Evolutionary conservation across 2,888 invertebrate species (phyloP).

Genomic region (Kryphioiulus occultus): DNA sequence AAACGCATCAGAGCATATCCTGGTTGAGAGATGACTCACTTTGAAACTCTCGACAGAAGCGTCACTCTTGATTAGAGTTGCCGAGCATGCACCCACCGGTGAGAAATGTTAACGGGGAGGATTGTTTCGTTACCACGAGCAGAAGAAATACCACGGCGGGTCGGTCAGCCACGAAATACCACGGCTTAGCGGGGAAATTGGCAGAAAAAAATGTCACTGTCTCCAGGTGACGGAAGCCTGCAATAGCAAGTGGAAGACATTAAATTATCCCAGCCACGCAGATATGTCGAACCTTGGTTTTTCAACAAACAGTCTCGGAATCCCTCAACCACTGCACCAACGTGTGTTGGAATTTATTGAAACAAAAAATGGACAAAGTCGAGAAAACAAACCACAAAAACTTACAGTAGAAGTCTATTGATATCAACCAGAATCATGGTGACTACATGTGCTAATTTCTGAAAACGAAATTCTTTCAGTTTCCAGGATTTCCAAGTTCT

Average conservation of each 20-base stretch:
- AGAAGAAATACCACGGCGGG: neutral
- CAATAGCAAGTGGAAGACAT: neutral
- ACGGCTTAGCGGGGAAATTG: neutral
- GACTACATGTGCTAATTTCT: no score
- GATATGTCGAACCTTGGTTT: neutral
- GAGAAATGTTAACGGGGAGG: constrained; percentile 1
- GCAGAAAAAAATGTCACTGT: neutral
- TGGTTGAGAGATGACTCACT: constrained; percentile 25
- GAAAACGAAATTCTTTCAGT: no score
- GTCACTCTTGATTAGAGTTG: constrained; percentile 20
- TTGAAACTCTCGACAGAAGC: constrained; percentile 3
- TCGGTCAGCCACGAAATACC: neutral
- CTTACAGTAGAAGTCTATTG: no score
- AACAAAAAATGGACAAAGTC: no score
- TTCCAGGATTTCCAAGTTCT: no score
- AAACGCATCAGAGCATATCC: neutral
- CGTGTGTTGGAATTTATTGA: no score
- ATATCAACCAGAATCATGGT: no score
- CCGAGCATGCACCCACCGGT: neutral
- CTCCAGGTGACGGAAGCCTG: neutral
- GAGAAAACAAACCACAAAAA: no score
- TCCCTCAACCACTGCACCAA: no score
- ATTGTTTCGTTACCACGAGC: neutral
- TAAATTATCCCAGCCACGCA: neutral
- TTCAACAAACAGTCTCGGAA: no score